phyloP scores from a whole-genome alignment of 37 sponge, comb jelly and placozoan genomes.

The Ephydatia muelleri region DNA sequence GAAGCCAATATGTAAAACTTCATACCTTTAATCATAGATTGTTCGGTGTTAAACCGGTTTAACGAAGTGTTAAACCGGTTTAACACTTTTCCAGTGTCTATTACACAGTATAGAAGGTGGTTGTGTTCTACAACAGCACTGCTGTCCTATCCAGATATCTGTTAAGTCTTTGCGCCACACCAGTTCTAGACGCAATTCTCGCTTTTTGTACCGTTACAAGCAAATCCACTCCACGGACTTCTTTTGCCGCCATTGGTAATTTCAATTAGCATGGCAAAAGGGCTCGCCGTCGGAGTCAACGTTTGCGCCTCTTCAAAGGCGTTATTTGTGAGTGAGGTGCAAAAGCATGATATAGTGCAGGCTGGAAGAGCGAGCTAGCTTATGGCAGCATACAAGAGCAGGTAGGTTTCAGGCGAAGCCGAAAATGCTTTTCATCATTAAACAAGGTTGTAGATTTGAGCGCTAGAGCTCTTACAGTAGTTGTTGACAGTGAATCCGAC shows the following conservation, averaged over 20 bases:
- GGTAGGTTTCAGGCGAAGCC: not conserved
- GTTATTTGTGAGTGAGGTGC: not conserved
- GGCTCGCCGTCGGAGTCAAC: not conserved
- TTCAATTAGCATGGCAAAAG: not conserved
- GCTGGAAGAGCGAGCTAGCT: not conserved
- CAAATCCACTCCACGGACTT: not conserved
- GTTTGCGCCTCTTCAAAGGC: not conserved
- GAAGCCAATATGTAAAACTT: too few relatives aligned
- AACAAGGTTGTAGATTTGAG: not conserved
- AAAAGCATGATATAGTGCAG: not conserved
- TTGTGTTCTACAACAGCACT: not conserved
- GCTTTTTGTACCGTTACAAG: not conserved
- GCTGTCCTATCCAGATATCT: not conserved
- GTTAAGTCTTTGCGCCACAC: not conserved
- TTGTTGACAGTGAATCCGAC: not conserved
- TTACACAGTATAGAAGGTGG: not conserved
- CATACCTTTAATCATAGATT: too few relatives aligned
- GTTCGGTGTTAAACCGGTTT: not conserved
- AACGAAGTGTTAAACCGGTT: conserved; percentile 1
- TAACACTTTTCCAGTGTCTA: too few relatives aligned
- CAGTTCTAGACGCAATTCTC: not conserved
- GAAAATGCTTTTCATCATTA: not conserved
- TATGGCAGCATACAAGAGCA: not conserved
- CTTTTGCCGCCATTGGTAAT: not conserved
- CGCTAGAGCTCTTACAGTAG: not conserved